Percentiles rank a stretch among this genome's conserved stretches.
phyloP scores from a whole-genome alignment of 2,113 vertebrate species.

The Tautogolabrus adspersus region DNA sequence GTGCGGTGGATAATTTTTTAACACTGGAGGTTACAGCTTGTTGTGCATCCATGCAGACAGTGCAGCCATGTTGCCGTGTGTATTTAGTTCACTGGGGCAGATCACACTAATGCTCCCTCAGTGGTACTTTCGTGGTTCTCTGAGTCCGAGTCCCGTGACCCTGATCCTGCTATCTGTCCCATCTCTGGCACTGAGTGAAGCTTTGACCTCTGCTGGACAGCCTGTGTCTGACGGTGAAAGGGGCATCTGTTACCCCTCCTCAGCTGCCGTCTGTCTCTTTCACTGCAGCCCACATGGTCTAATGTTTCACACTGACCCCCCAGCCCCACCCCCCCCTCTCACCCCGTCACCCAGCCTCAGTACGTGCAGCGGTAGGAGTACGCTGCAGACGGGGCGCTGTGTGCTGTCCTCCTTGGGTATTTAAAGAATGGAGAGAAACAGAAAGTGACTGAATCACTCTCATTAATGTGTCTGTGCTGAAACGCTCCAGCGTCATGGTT shows the following conservation, averaged over 20 bases:
- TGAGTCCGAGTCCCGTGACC: constrained; percentile 3
- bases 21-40: too few relatives aligned
- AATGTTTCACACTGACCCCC: constrained; percentile 9
- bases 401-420: background rate
- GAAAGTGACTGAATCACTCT: background rate
- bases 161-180: constrained; percentile 4
- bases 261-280: constrained; percentile 65
- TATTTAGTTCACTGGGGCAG: constrained; percentile 10
- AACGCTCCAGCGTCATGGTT: background rate
- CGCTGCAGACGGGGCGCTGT: constrained; percentile 20
- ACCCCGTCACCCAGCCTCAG: constrained; percentile 1
- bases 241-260: constrained; percentile 62
- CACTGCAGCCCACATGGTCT: constrained; percentile 15
- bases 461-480: background rate
- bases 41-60: background rate
- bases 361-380: constrained; percentile 19
- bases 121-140: constrained; percentile 6
- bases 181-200: constrained; percentile 21
- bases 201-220: constrained; percentile 54
- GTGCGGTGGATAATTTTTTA: too few relatives aligned
- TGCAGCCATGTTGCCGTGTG: background rate
- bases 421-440: background rate
- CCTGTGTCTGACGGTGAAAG: constrained; percentile 49
- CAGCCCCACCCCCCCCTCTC: background rate
- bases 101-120: constrained; percentile 13